phyloP scores from a whole-genome alignment of 2,113 vertebrate species.

The Lepisosteus osseus region DNA sequence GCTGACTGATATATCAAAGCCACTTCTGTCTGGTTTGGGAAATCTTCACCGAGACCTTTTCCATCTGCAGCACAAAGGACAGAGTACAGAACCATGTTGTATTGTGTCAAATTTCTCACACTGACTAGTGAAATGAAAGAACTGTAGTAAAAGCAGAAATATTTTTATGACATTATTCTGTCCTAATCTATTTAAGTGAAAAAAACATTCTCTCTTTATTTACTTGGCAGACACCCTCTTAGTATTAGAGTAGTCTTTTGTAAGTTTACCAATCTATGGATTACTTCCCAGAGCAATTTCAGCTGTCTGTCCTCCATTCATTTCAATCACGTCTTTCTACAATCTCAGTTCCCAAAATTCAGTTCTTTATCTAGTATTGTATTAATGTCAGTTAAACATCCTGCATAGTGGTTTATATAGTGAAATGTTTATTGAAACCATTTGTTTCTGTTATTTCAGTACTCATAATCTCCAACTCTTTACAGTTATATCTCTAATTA shows the following conservation, averaged over 20 bases:
- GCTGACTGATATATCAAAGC: slow-evolving; percentile 72
- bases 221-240: slow-evolving; percentile 11
- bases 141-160: neutral
- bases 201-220: slow-evolving; percentile 17
- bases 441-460: no score
- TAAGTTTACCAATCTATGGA: slow-evolving; percentile 16
- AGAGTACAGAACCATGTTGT: neutral
- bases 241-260: no score
- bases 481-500: no score
- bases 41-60: slow-evolving; percentile 35
- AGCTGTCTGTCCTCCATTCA: no score
- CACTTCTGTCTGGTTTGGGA: slow-evolving; percentile 60
- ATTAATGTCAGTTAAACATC: no score
- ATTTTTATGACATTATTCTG: neutral
- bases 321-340: no score
- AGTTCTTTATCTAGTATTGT: no score
- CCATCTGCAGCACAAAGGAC: slow-evolving; percentile 38
- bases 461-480: no score
- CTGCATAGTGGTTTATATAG: no score
- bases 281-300: neutral
- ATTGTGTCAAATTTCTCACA: neutral
- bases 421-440: no score
- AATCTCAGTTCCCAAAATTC: no score
- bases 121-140: neutral
- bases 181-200: slow-evolving; percentile 26